Percentiles rank a stretch among this genome's conserved stretches.
phyloP scores from a whole-genome alignment of 1,140 invertebrate species.

The Sitophilus oryzae region DNA sequence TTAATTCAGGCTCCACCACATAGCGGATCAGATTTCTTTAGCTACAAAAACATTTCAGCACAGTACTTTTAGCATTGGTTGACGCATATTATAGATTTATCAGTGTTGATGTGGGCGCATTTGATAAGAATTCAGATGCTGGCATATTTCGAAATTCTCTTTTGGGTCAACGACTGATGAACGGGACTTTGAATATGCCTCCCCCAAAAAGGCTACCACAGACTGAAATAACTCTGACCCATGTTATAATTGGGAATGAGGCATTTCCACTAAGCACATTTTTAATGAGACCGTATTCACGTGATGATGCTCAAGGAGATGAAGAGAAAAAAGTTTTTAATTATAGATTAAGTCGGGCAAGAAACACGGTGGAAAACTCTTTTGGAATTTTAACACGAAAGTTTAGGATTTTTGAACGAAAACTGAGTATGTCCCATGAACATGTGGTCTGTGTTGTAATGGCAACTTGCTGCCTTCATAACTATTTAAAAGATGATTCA shows the following conservation, averaged over 20 bases:
- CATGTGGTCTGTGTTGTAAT: not conserved
- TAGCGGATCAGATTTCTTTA: constrained; percentile 41
- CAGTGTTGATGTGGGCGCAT: constrained; percentile 42
- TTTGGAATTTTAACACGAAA: constrained; percentile 4
- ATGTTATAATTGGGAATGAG: constrained; percentile 3
- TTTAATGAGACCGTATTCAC: constrained; percentile 1
- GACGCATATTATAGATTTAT: constrained; percentile 45
- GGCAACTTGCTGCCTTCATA: constrained; percentile 2
- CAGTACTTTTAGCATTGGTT: constrained; percentile 44
- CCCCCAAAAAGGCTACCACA: constrained; percentile 10
- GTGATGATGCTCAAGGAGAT: not conserved
- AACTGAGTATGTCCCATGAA: constrained; percentile 5
- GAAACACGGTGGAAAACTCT: constrained; percentile 2
- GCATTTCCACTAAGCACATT: constrained; percentile 3
- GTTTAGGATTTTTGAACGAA: too few species aligned
- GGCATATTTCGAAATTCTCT: constrained; percentile 35
- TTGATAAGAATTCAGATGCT: constrained; percentile 39
- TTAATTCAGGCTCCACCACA: constrained; percentile 36
- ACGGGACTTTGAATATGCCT: constrained; percentile 31
- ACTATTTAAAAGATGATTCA: constrained; percentile 2
- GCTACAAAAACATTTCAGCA: constrained; percentile 45
- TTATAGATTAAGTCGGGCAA: constrained; percentile 7
- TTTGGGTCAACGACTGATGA: constrained; percentile 33
- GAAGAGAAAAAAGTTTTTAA: constrained; percentile 5
- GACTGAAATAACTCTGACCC: not conserved